phyloP scores from a whole-genome alignment of 2,113 vertebrate species.

The Donacobius atricapilla region DNA sequence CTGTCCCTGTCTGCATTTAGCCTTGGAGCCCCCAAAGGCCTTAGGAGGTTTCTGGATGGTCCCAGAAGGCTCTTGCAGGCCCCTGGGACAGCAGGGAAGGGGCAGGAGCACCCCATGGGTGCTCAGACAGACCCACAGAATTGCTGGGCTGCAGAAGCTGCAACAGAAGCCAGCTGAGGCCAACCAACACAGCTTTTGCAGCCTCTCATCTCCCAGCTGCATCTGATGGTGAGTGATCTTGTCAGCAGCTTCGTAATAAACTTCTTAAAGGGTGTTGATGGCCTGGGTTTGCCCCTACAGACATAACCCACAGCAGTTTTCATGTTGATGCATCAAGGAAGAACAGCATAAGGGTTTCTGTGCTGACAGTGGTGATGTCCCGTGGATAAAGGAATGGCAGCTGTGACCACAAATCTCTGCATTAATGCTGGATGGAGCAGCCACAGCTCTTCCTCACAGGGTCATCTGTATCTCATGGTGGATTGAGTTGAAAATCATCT shows the following conservation, averaged over 20 bases:
- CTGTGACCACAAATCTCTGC: neutral
- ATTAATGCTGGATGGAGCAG: fast-evolving
- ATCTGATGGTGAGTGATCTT: neutral
- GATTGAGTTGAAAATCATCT: neutral
- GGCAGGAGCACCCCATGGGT: neutral
- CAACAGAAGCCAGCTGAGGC: fast-evolving
- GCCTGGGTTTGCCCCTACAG: neutral
- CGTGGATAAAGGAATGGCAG: neutral
- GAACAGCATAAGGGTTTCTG: neutral
- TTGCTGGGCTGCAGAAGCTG: neutral
- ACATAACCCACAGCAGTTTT: neutral
- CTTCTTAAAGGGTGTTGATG: too few relatives aligned
- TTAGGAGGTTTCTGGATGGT: neutral
- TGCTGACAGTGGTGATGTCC: neutral
- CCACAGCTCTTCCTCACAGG: neutral
- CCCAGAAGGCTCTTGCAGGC: neutral
- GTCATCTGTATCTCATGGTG: neutral
- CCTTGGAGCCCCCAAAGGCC: too few relatives aligned
- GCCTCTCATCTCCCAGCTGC: neutral
- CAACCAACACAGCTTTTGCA: fast-evolving
- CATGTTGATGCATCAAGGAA: neutral
- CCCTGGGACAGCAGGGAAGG: neutral
- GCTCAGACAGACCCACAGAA: neutral
- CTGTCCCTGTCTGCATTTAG: neutral
- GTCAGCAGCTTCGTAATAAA: neutral